Percentiles rank a stretch among this genome's conserved stretches.
Evolutionary conservation across 2,888 invertebrate genomes (phyloP).

Genomic region (Dicycla oo): DNA sequence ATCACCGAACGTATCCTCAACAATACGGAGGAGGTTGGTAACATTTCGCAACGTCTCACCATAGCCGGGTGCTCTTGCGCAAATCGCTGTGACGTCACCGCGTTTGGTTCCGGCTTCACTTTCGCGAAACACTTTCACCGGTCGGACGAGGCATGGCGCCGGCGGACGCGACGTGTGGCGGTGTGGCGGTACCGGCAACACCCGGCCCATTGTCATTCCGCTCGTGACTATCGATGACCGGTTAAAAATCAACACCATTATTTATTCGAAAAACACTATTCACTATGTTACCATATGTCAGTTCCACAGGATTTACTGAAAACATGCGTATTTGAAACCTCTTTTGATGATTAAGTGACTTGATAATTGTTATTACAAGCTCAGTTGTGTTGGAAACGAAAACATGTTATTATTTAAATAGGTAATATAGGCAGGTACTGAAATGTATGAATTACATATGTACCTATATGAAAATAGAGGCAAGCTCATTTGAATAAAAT

Average conservation of each 20-base stretch:
- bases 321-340: slow-evolving; percentile 5
- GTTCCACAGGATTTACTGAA: slow-evolving; percentile 21
- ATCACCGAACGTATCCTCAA: slow-evolving; percentile 72
- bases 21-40: slow-evolving; percentile 76
- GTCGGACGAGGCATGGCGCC: slow-evolving; percentile 74
- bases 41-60: slow-evolving; percentile 84
- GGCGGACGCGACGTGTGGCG: slow-evolving; percentile 69
- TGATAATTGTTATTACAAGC: slow-evolving; percentile 9
- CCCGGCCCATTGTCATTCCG: slow-evolving; percentile 75
- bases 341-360: slow-evolving; percentile 21
- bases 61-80: slow-evolving; percentile 83
- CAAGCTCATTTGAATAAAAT: slow-evolving; percentile 34
- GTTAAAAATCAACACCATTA: slow-evolving; percentile 73
- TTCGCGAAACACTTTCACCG: slow-evolving; percentile 90
- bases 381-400: background rate
- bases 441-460: too few species aligned
- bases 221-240: slow-evolving; percentile 72
- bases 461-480: slow-evolving; percentile 22
- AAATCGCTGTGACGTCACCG: slow-evolving; percentile 87
- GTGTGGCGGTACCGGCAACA: slow-evolving; percentile 57
- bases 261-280: slow-evolving; percentile 71
- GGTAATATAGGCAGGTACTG: background rate
- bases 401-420: slow-evolving; percentile 4
- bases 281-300: slow-evolving; percentile 46
- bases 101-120: slow-evolving; percentile 88